Conservation (phyloP, 1,140 invertebrate genomes). For the Drosophila obscura region DNA sequence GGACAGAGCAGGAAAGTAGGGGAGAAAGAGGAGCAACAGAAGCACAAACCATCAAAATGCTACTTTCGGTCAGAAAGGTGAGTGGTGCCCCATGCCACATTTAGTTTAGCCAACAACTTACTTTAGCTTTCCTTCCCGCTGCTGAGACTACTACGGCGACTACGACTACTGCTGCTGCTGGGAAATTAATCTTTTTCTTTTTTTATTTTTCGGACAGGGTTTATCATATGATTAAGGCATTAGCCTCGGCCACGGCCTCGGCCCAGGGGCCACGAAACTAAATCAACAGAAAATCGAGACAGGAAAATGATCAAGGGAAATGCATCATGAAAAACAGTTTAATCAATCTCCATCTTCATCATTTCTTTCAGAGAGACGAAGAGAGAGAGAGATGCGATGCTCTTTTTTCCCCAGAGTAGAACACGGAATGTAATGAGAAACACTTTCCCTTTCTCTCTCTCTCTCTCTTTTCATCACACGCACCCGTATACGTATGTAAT, state of each 20-base stretch:
- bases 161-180: constrained; percentile 11
- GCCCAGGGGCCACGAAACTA: constrained; percentile 22
- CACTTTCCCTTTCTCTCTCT: constrained; percentile 53
- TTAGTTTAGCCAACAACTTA: constrained; percentile 51
- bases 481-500: constrained; percentile 1
- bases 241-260: constrained; percentile 22
- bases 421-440: constrained; percentile 25
- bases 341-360: constrained; percentile 46
- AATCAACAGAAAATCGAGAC: constrained; percentile 16
- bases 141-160: background rate
- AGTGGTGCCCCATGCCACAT: constrained; percentile 49
- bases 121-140: constrained; percentile 33
- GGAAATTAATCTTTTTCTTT: constrained; percentile 54
- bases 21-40: constrained; percentile 1
- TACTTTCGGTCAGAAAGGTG: constrained; percentile 54
- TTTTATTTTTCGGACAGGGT: constrained; percentile 29
- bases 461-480: background rate
- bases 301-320: constrained; percentile 52
- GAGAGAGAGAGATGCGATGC: no score
- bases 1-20: constrained; percentile 3
- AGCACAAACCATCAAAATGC: constrained; percentile 44
- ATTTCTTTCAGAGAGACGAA: background rate
- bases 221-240: constrained; percentile 59
- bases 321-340: constrained; percentile 55
- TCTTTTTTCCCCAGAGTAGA: no score